These are phyloP conservation scores for Corythoichthys haematopterus DNA, from an alignment of 2,113 vertebrate genomes.

Conservation along the genomic window DNA sequence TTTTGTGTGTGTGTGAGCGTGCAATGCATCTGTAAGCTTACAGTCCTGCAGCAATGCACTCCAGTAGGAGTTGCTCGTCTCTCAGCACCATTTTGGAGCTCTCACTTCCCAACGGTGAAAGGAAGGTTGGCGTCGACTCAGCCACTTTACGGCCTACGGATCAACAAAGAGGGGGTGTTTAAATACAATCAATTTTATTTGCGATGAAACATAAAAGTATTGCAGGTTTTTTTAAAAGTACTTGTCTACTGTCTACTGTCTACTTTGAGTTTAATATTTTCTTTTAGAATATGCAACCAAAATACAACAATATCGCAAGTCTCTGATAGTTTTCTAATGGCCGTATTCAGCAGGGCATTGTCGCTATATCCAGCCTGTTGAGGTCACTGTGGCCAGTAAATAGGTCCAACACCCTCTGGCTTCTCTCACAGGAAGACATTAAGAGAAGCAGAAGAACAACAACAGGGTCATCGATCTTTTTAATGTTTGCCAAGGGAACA, in stretches of 20 bases:
- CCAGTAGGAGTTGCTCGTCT: slow-evolving; percentile 85
- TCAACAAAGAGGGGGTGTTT: slow-evolving; percentile 17
- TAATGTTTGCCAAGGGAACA: slow-evolving; percentile 15
- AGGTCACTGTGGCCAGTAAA: slow-evolving; percentile 14
- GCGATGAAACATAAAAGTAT: not conserved
- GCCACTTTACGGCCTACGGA: slow-evolving; percentile 82
- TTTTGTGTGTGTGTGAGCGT: not conserved
- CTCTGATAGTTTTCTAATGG: slow-evolving; percentile 18
- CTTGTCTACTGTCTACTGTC: not conserved
- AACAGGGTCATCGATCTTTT: slow-evolving; percentile 21
- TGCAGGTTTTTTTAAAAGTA: not conserved
- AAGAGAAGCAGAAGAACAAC: slow-evolving; percentile 25
- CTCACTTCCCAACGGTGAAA: slow-evolving; percentile 79
- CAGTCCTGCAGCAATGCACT: slow-evolving; percentile 96
- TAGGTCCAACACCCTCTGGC: slow-evolving; percentile 14
- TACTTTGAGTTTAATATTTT: slow-evolving; percentile 6
- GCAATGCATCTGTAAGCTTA: slow-evolving; percentile 56
- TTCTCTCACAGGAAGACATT: slow-evolving; percentile 35
- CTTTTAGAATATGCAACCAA: not conserved
- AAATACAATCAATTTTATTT: slow-evolving; percentile 10
- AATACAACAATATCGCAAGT: slow-evolving; percentile 15
- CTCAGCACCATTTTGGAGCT: slow-evolving; percentile 94
- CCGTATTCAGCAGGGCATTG: slow-evolving; percentile 13
- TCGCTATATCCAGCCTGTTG: slow-evolving; percentile 12
- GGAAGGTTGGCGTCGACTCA: slow-evolving; percentile 85